phyloP scores from a whole-genome alignment of 2,113 vertebrate species.

The Orthonyx spaldingii region DNA sequence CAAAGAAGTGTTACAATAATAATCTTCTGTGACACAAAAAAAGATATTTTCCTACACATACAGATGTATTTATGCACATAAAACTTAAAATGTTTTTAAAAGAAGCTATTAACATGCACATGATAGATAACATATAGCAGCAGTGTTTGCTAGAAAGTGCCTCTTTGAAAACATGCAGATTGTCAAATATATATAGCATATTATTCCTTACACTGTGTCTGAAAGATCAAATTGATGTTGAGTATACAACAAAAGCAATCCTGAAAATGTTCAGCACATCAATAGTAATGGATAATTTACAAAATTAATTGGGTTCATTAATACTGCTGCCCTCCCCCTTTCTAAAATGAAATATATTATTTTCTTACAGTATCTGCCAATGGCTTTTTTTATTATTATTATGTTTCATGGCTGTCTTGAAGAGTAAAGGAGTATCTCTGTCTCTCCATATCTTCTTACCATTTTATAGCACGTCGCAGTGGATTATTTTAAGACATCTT shows the following conservation, averaged over 20 bases:
- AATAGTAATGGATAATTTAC: neutral
- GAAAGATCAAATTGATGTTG: neutral
- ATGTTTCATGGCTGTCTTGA: neutral
- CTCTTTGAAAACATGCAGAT: neutral
- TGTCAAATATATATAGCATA: neutral
- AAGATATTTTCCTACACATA: neutral
- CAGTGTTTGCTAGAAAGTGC: neutral
- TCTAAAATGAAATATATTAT: neutral
- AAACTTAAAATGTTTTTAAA: neutral
- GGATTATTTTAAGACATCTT: constrained; percentile 40
- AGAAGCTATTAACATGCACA: neutral
- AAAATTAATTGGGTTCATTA: neutral
- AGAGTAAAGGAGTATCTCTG: neutral
- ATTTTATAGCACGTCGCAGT: neutral
- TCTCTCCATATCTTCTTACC: neutral
- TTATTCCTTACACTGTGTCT: neutral
- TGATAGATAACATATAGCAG: neutral
- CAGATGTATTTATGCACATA: neutral
- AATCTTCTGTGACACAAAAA: neutral
- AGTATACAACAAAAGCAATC: constrained; percentile 4
- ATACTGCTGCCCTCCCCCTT: neutral
- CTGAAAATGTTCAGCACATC: neutral
- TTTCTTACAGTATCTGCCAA: neutral
- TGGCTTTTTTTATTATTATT: neutral
- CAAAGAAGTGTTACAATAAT: neutral